These are phyloP conservation scores for Lepas anatifera DNA, from an alignment of 2,888 invertebrate species.

Conservation along the genomic window DNA sequence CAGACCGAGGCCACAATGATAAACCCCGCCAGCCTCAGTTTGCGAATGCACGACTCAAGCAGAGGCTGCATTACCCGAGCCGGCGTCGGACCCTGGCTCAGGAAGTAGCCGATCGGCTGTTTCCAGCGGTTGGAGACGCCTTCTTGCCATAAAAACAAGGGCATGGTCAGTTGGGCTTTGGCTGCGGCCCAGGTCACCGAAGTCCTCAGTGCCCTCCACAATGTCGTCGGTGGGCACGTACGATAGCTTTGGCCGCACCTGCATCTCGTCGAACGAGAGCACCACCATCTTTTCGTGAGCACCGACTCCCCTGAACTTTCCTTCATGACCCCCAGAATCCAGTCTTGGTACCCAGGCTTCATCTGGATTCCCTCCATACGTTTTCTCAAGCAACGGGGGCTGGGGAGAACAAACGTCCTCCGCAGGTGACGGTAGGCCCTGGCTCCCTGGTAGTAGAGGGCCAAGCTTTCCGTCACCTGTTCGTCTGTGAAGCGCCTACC, in stretches of 20 bases:
- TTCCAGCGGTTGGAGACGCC: neutral
- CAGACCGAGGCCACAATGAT: neutral
- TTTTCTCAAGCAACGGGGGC: neutral
- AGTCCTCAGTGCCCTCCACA: neutral
- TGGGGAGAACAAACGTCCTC: neutral
- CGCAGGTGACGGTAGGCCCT: neutral
- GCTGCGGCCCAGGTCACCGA: neutral
- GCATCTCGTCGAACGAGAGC: neutral
- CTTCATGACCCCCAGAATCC: neutral
- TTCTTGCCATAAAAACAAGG: neutral
- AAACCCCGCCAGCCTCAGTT: neutral
- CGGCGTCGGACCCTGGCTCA: neutral
- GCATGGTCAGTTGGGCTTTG: neutral
- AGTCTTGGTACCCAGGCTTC: neutral
- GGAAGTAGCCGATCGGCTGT: neutral
- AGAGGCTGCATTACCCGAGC: neutral
- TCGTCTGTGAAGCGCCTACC: neutral
- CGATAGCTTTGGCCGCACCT: neutral
- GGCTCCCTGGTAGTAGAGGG: neutral
- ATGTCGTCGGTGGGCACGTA: neutral
- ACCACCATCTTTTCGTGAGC: neutral
- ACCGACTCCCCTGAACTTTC: neutral
- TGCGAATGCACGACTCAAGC: neutral
- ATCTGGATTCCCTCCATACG: neutral
- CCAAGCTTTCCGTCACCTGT: neutral